Evolutionary conservation across 1,140 invertebrate genomes (phyloP).

Genomic region (Drosophila bocqueti): DNA sequence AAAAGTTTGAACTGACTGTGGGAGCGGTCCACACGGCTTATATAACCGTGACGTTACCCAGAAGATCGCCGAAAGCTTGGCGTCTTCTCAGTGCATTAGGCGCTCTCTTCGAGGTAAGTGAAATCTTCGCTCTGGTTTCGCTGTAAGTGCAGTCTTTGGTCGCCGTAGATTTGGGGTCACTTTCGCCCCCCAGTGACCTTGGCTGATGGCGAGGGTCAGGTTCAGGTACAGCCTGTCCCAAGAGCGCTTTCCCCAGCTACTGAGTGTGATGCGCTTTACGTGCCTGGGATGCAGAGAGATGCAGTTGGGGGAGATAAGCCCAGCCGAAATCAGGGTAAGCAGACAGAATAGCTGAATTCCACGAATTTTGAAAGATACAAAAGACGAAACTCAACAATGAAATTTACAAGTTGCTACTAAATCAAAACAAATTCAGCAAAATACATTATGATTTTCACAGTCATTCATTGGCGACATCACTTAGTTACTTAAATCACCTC

Average conservation of each 20-base stretch:
- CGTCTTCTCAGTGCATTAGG: constrained; percentile 33
- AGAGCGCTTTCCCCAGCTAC: constrained; percentile 27
- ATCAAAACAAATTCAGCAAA: neutral
- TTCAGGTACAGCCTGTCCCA: constrained; percentile 10
- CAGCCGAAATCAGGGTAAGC: constrained; percentile 15
- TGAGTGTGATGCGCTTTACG: constrained; percentile 33
- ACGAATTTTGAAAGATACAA: constrained; percentile 42
- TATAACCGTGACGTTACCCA: constrained; percentile 43
- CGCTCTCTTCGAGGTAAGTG: constrained; percentile 29
- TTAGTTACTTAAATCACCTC: neutral
- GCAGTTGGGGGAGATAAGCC: constrained; percentile 50
- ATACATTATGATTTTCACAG: neutral
- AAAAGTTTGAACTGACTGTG: constrained; percentile 73
- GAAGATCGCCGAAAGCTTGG: constrained; percentile 26
- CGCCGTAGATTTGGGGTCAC: constrained; percentile 20
- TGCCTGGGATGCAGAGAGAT: constrained; percentile 32
- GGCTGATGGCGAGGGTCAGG: constrained; percentile 8
- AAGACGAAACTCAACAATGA: constrained; percentile 37
- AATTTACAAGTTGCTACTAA: neutral
- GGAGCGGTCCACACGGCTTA: constrained; percentile 66
- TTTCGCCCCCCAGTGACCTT: constrained; percentile 15
- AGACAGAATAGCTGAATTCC: constrained; percentile 51
- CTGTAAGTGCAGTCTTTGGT: constrained; percentile 38
- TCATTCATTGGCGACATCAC: constrained; percentile 1
- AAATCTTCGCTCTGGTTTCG: constrained; percentile 37